Conservation (phyloP, 2,113 vertebrate species). For the Tautogolabrus adspersus region DNA sequence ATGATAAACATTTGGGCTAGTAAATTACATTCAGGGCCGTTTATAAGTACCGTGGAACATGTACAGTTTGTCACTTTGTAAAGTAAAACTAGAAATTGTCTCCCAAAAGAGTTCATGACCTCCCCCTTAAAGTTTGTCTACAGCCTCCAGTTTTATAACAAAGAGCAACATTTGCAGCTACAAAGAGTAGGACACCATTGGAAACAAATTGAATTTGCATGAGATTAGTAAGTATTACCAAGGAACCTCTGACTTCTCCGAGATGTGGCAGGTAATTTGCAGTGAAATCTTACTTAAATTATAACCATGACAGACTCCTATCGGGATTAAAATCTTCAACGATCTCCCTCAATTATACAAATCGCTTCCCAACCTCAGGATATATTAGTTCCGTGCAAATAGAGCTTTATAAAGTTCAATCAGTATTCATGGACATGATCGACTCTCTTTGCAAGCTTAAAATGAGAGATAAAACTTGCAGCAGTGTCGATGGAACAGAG, state of each 20-base stretch:
- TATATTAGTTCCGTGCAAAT: constrained; percentile 49
- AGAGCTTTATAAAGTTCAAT: constrained; percentile 59
- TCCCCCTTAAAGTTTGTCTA: not conserved
- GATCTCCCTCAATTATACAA: constrained; percentile 58
- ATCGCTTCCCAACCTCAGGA: constrained; percentile 39
- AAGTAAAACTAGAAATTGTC: not conserved
- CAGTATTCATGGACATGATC: constrained; percentile 73
- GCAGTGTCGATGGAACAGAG: constrained; percentile 43
- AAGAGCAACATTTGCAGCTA: not conserved
- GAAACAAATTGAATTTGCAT: constrained; percentile 21
- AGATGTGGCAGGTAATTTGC: constrained; percentile 18
- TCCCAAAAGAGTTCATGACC: not conserved
- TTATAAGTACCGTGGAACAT: not conserved
- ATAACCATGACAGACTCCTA: constrained; percentile 19
- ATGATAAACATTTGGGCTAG: not conserved
- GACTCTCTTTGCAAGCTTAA: constrained; percentile 55
- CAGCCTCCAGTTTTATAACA: constrained; percentile 1
- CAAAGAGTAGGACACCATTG: not conserved
- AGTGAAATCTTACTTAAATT: constrained; percentile 28
- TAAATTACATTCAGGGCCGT: not conserved
- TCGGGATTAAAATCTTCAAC: constrained; percentile 47
- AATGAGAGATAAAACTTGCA: constrained; percentile 57
- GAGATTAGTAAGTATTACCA: constrained; percentile 27
- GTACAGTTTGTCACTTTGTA: not conserved
- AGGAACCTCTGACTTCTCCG: constrained; percentile 12